Evolutionary conservation across 1,140 invertebrate species (phyloP).

Genomic region (Lepidurus arcticus): DNA sequence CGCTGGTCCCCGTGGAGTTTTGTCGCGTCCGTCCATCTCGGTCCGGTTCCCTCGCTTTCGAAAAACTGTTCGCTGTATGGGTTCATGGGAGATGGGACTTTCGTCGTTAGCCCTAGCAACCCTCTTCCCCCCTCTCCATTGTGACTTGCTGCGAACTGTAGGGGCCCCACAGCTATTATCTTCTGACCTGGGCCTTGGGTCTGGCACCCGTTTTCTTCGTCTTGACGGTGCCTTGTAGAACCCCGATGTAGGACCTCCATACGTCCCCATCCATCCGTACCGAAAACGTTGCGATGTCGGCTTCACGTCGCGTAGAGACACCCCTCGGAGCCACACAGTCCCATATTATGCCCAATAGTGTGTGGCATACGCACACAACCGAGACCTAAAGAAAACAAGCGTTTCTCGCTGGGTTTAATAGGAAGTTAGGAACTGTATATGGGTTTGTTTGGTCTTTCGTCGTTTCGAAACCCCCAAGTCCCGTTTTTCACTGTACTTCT

Average conservation of each 20-base stretch:
- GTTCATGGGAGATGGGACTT: neutral
- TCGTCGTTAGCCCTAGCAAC: constrained; percentile 1
- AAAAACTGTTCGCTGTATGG: constrained; percentile 11
- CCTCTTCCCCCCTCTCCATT: neutral
- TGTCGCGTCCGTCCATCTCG: constrained; percentile 5
- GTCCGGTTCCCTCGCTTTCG: neutral
- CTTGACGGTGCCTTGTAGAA: neutral
- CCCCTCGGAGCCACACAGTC: constrained; percentile 13
- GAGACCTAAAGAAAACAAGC: neutral
- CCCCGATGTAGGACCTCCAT: neutral
- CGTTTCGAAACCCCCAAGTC: neutral
- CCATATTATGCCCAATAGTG: constrained; percentile 2
- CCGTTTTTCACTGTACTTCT: neutral
- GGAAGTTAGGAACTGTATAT: neutral
- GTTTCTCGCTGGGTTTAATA: neutral
- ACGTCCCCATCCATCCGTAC: neutral
- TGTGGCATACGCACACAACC: constrained; percentile 18
- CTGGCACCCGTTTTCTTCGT: constrained; percentile 6
- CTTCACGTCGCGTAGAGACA: constrained; percentile 21
- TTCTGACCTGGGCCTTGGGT: constrained; percentile 1
- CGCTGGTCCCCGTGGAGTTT: neutral
- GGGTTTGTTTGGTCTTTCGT: constrained; percentile 9
- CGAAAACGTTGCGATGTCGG: constrained; percentile 12
- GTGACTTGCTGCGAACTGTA: neutral
- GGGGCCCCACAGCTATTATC: constrained; percentile 14